phyloP scores from a whole-genome alignment of 2,888 invertebrate genomes.

The Netelia fuscicornis region DNA sequence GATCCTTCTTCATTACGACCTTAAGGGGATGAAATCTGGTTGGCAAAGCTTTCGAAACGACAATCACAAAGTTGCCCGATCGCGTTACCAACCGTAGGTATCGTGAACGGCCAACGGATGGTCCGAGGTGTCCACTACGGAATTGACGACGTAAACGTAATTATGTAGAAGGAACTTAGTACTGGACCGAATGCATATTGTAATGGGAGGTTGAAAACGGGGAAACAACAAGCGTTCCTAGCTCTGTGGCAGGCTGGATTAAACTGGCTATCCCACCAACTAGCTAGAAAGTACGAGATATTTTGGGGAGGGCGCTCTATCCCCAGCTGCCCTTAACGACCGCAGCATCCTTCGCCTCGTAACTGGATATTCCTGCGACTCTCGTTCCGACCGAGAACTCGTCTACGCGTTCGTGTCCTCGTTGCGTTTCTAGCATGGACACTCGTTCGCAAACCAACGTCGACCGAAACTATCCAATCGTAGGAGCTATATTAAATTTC shows the following conservation, averaged over 20 bases:
- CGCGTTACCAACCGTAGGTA: too few relatives aligned
- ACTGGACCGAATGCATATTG: background rate
- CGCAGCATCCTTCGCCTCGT: slow-evolving; percentile 33
- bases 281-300: background rate
- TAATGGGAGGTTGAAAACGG: background rate
- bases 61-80: too few relatives aligned
- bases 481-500: slow-evolving; percentile 56
- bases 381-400: background rate
- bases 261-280: too few relatives aligned
- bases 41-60: too few relatives aligned
- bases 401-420: background rate
- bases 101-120: too few relatives aligned
- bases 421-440: slow-evolving; percentile 37
- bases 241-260: background rate
- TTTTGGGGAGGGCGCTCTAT: background rate
- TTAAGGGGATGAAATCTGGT: too few relatives aligned
- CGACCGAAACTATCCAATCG: slow-evolving; percentile 35
- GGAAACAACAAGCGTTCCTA: slow-evolving; percentile 16
- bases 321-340: slow-evolving; percentile 30
- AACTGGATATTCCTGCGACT: slow-evolving; percentile 19
- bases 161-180: background rate
- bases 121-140: background rate
- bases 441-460: slow-evolving; percentile 12
- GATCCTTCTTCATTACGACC: too few relatives aligned
- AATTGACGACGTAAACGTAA: background rate